Evolutionary conservation across 2,797 vertebrate species (phyloP).

Genomic region (Lacerta bilineata): DNA sequence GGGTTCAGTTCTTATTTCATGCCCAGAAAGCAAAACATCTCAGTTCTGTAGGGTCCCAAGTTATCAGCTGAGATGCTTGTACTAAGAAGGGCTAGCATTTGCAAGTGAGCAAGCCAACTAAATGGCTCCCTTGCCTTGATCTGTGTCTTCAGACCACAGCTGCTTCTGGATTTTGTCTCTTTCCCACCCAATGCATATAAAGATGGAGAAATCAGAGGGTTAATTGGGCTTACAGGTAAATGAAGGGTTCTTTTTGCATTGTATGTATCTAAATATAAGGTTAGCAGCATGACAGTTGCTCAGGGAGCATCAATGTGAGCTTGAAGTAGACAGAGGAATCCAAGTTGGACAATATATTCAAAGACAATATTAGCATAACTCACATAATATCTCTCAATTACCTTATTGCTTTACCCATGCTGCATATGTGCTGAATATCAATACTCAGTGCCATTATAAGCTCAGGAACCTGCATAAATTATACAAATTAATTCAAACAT

Average conservation of each 20-base stretch:
- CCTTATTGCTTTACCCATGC: background rate
- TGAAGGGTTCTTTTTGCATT: background rate
- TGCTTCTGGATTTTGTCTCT: background rate
- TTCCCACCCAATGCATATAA: background rate
- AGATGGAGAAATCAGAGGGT: background rate
- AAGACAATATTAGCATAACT: background rate
- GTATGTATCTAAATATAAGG: background rate
- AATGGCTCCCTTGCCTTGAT: constrained; percentile 18
- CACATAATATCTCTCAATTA: background rate
- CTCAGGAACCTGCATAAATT: background rate
- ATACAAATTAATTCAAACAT: background rate
- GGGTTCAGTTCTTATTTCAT: background rate
- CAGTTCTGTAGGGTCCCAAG: background rate
- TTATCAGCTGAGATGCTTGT: background rate
- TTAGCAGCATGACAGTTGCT: background rate
- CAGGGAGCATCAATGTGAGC: background rate
- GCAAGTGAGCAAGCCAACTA: background rate
- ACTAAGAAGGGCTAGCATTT: background rate
- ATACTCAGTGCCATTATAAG: background rate
- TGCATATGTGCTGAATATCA: background rate
- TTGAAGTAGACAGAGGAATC: background rate
- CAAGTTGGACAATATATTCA: background rate
- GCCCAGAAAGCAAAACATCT: background rate
- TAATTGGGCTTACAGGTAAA: background rate
- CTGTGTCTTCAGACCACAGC: constrained; percentile 1